Evolutionary conservation across 2,797 vertebrate genomes (phyloP), one percentile per base, ranked within the genome.

Genomic region (Pseudomugil tenellus): DNA sequence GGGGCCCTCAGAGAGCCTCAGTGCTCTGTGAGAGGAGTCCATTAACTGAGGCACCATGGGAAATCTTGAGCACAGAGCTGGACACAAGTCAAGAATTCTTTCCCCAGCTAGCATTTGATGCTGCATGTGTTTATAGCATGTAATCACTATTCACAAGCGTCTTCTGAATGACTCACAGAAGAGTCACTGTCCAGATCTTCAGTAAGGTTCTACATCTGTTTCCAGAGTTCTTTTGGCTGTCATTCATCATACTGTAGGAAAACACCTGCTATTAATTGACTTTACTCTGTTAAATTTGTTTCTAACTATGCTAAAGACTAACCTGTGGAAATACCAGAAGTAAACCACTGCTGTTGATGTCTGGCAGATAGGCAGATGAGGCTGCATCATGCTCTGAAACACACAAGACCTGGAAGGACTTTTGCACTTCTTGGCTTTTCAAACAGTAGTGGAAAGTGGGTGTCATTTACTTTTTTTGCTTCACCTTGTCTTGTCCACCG

Each of bases 31-130:
- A 86, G 78, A 81, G 79, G 76, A 74, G 80, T 80, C 77, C 78
- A 80, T 89, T 87, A 81, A 77, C 68, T 53, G 71, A 49, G 52
- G 76, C 75, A 82, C 67, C 79, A 76, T 54, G 82, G 80, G 85
- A 89, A 89, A 86, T 87, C 32, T 71, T 39, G 34, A 4, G 3
- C 52, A 76, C n/a, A 25, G 56, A 65, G 63, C 77, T 70, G 73
- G 63, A 79, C 73, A 62, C 34, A 35, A 37, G 55, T 54, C 46
- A 39, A 21, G 70, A 67, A 66, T 68, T 48, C 6, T 70, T 52
- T 58, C 37, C n/a, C 5, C 17, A 51, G 32, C 6, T 66, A 81
- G 46, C 13, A 37, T 69, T 31, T 52, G 46, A 7, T 34, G 26
- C 26, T 52, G 46, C 3, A 17, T 31, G 14, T 23, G 34, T 19